Conservation (phyloP, 2,797 vertebrate species). For the Ataeniobius toweri region DNA sequence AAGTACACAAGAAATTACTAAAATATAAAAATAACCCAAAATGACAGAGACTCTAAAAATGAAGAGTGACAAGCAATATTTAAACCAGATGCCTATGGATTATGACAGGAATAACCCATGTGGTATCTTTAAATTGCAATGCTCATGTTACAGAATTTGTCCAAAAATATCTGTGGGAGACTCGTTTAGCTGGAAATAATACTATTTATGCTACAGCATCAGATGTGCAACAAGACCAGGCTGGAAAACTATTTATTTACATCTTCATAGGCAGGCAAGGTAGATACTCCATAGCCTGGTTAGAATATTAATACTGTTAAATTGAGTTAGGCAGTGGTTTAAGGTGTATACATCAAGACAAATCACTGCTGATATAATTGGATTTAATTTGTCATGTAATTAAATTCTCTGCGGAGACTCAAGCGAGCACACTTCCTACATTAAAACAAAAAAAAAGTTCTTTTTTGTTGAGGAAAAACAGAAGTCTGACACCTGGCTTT, state of each 20-base stretch:
- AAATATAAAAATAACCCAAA: background rate
- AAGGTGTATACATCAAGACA: background rate
- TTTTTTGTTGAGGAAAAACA: slow-evolving; percentile 43
- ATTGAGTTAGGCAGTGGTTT: background rate
- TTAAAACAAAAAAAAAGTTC: slow-evolving; percentile 27
- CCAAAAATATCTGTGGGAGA: background rate
- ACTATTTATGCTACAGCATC: background rate
- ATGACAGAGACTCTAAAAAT: background rate
- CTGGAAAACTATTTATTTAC: background rate
- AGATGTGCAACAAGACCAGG: background rate
- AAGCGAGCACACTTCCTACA: background rate
- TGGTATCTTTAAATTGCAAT: background rate
- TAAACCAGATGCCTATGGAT: background rate
- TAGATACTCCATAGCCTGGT: background rate
- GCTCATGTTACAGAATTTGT: background rate
- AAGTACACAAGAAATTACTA: no score
- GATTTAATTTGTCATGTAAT: background rate
- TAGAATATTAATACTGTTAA: background rate
- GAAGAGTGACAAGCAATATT: background rate
- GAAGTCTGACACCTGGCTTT: slow-evolving; percentile 41
- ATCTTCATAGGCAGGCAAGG: background rate
- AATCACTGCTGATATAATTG: background rate
- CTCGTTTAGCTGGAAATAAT: background rate
- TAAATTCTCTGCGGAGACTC: background rate
- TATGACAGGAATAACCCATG: background rate